A percentile compares a stretch with the other conserved stretches of the same genome.
phyloP scores from a whole-genome alignment of 2,888 invertebrate species.

The Agrotis clavis region DNA sequence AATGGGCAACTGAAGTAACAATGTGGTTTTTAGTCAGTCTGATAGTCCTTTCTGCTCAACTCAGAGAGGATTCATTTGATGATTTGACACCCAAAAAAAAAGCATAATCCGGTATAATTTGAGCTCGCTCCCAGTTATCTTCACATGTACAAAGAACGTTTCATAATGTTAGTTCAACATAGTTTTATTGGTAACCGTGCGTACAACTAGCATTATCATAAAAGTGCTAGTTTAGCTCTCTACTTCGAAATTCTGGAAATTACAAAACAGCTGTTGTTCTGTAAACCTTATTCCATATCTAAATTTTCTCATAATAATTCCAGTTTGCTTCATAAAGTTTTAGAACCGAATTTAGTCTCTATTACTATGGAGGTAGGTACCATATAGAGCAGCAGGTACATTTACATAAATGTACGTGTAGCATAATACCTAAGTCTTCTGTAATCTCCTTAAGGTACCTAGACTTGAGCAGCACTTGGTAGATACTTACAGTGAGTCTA shows the following conservation, averaged over 20 bases:
- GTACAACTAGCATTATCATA: neutral
- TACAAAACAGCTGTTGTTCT: neutral
- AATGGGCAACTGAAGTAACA: no score
- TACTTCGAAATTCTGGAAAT: neutral
- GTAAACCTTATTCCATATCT: neutral
- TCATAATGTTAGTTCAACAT: neutral
- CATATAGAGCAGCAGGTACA: neutral
- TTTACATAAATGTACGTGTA: neutral
- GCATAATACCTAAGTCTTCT: neutral
- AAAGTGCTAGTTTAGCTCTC: neutral
- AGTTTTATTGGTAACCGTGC: neutral
- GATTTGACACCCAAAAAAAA: no score
- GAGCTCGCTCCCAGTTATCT: no score
- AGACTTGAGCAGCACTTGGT: neutral
- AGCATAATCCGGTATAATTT: no score
- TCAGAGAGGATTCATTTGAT: no score
- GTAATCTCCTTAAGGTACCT: neutral
- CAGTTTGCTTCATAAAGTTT: constrained; percentile 11
- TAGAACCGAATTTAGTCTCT: neutral
- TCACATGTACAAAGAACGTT: neutral
- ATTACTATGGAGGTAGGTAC: neutral
- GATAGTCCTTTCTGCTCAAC: no score
- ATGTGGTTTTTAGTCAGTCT: no score
- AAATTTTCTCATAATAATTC: constrained; percentile 1
- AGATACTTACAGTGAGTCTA: no score